These are phyloP conservation scores for Astatoreochromis straeleni DNA, from an alignment of 2,113 vertebrate genomes.

Conservation along the genomic window DNA sequence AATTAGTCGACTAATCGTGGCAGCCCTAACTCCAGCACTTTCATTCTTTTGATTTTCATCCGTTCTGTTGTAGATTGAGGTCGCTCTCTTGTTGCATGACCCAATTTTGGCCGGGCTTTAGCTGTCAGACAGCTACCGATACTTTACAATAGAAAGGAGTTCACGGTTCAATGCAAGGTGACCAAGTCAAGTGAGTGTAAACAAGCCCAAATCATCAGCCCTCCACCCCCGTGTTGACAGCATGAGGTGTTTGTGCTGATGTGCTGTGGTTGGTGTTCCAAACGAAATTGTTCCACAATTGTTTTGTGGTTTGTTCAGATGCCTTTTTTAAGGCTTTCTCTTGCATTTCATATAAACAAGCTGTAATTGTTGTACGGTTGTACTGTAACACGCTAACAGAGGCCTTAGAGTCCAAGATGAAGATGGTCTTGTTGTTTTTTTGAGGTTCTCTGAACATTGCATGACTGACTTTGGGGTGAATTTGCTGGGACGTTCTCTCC, in stretches of 20 bases:
- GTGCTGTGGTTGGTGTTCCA: background rate
- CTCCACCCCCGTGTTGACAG: background rate
- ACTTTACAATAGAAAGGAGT: background rate
- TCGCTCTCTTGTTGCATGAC: background rate
- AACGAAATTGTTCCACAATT: background rate
- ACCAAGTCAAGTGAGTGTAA: background rate
- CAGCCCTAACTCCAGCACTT: background rate
- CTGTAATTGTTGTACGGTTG: background rate
- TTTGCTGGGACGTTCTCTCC: background rate
- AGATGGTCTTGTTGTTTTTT: background rate
- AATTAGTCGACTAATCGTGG: background rate
- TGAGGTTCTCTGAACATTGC: background rate
- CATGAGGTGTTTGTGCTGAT: background rate
- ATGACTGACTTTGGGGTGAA: background rate
- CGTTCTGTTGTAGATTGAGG: background rate
- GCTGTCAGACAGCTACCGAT: background rate
- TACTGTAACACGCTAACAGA: background rate
- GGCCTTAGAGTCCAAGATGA: background rate
- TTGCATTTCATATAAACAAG: background rate
- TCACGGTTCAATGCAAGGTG: background rate
- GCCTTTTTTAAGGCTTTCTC: background rate
- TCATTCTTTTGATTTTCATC: background rate
- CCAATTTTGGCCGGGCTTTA: background rate
- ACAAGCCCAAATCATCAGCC: background rate
- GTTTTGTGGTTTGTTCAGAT: background rate